Percentiles rank a stretch among this genome's conserved stretches.
These are phyloP conservation scores for Prunella strophiata DNA, from an alignment of 2,797 vertebrate genomes.

Conservation along the genomic window DNA sequence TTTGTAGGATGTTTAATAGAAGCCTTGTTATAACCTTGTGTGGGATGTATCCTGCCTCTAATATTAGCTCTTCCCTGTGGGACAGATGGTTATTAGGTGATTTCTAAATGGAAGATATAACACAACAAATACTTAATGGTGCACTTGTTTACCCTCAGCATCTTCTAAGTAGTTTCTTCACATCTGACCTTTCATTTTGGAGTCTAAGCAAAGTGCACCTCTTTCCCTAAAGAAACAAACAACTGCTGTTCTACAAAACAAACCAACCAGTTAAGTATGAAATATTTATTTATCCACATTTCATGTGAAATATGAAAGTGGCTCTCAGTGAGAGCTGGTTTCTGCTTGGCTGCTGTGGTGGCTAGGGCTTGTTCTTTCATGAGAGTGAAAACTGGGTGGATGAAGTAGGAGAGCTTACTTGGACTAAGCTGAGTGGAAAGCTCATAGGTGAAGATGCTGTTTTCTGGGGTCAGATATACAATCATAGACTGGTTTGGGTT, in stretches of 20 bases:
- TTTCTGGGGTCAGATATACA: not conserved
- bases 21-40: not conserved
- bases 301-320: not conserved
- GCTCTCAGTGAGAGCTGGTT: not conserved
- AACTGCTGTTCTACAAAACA: not conserved
- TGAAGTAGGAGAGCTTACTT: not conserved
- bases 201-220: not conserved
- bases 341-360: not conserved
- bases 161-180: not conserved
- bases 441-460: not conserved
- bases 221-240: not conserved
- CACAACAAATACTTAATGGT: not conserved
- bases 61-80: not conserved
- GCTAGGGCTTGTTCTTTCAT: not conserved
- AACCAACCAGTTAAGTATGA: not conserved
- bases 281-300: not conserved
- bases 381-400: not conserved
- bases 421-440: not conserved
- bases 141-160: not conserved
- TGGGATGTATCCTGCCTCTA: not conserved
- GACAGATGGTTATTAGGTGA: not conserved
- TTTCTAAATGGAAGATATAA: not conserved
- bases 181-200: not conserved
- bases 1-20: not conserved
- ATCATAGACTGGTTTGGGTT: not conserved